Base-by-base conservation (phyloP, 2,113 vertebrate species). In the Mobula hypostoma region DNA sequence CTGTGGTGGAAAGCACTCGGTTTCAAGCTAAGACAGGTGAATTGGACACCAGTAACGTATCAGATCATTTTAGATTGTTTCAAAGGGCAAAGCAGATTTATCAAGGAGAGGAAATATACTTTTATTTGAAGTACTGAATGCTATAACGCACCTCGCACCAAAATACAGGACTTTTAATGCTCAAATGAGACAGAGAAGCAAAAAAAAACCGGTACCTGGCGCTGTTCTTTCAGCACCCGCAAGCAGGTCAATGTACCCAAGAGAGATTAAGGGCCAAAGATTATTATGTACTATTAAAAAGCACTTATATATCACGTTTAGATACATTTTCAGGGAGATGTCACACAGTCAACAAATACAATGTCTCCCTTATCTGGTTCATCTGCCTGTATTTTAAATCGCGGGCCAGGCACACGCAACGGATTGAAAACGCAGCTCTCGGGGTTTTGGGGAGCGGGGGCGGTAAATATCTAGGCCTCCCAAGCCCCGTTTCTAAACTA, bases 211-310 rank as follows among this genome's bases (percentile, higher is more conserved):
- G 7, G 58, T 11, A 17, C 58, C 94, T 94, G 97, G 95, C 95
- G 96, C 97, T 97, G 97, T 97, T 97, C 95, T 95, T 97, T 96
- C 97, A 97, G 97, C 96, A 97, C 97, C 48, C 94, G 95, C 95
- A 94, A 70, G 32, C 21, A 12, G 56, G 82, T 88, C 85, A 9
- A 12, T 61, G 58, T 5, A 11, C 56, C 56, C 48, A 61, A 56
- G 58, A 27, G 29, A 29, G 27, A 32, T 88, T 29, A 88, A 29
- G 56, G 85, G 85, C 56, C 29, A 85, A 85, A 24, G 82, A 66
- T 66, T 8, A 66, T 66, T 66, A 11, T 48, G 48, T 48, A 48
- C 48, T 48, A 4, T 48, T n/a, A 77, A 29, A 32, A 29, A 29
- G 29, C 9, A 12, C 77, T 79, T n/a, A 82, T 85, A 61, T 11